Evolutionary conservation across 2,888 invertebrate species (phyloP).

Genomic region (Macrosiphum euphorbiae): DNA sequence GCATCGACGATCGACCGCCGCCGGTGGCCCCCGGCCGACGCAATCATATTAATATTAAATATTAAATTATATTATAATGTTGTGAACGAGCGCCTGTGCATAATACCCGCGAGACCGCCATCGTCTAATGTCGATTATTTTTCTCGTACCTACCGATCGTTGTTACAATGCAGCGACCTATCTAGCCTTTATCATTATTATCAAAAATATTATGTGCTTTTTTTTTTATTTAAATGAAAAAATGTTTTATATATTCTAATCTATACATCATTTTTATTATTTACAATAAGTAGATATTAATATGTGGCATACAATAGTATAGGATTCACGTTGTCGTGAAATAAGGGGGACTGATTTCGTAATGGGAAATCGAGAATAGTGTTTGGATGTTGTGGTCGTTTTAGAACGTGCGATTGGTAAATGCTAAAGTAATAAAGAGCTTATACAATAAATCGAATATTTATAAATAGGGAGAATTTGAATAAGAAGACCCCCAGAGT

Average conservation of each 20-base stretch:
- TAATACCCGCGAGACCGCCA: neutral
- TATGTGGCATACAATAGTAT: neutral
- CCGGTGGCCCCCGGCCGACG: conserved; percentile 25
- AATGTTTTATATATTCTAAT: neutral
- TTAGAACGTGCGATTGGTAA: too few species aligned
- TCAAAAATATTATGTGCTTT: neutral
- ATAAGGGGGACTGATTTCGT: too few species aligned
- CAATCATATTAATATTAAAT: neutral
- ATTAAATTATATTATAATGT: conserved; percentile 3
- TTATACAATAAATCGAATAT: too few species aligned
- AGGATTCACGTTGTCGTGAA: neutral
- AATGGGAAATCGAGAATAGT: too few species aligned
- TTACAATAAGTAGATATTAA: neutral
- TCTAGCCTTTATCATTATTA: neutral
- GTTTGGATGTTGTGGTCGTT: too few species aligned
- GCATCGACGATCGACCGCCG: conserved; percentile 37
- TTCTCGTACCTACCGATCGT: neutral
- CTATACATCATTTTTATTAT: neutral
- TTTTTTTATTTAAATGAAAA: neutral
- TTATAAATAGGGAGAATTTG: too few species aligned
- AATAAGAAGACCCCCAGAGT: too few species aligned
- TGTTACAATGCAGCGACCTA: neutral
- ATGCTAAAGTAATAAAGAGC: too few species aligned
- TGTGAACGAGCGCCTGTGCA: neutral
- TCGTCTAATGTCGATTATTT: neutral